Percentiles rank a stretch among this genome's conserved stretches.
These are phyloP conservation scores for Drosophila austrosaltans DNA, from an alignment of 2,888 invertebrate species.

Conservation along the genomic window DNA sequence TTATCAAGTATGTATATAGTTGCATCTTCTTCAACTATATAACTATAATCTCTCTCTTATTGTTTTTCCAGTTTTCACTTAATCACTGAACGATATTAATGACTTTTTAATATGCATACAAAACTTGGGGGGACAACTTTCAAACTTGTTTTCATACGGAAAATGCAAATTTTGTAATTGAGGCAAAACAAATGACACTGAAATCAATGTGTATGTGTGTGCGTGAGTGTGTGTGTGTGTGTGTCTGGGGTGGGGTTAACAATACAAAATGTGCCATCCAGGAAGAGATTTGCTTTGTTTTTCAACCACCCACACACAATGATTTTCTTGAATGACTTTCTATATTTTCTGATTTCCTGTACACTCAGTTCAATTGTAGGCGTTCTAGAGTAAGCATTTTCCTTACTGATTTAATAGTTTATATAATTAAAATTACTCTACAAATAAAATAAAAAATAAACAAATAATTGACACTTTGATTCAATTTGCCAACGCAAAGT, in stretches of 20 bases:
- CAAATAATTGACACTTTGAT: too few species aligned
- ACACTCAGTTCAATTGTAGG: conserved; percentile 2
- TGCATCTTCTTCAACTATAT: conserved; percentile 6
- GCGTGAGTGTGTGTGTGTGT: conserved; percentile 11
- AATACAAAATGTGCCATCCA: conserved; percentile 19
- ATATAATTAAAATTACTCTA: neutral
- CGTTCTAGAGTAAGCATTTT: neutral
- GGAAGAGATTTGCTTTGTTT: conserved; percentile 30
- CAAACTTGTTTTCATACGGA: conserved; percentile 36
- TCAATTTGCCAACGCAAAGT: too few species aligned
- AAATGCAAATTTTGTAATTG: conserved; percentile 35
- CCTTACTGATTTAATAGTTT: neutral
- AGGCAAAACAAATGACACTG: conserved; percentile 37
- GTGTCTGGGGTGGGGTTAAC: neutral
- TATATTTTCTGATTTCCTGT: conserved; percentile 3
- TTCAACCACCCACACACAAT: conserved; percentile 22
- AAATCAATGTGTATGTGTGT: conserved; percentile 20
- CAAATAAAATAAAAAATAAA: too few species aligned
- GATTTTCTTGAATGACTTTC: neutral
- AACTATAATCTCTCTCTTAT: neutral
- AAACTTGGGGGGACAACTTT: conserved; percentile 34
- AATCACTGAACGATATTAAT: conserved; percentile 24
- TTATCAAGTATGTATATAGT: neutral
- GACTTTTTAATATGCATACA: conserved; percentile 33
- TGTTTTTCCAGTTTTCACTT: conserved; percentile 25